A percentile compares a stretch with the other conserved stretches of the same genome.
Evolutionary conservation across 2,113 vertebrate species (phyloP).

Genomic region (Ophiodon elongatus): DNA sequence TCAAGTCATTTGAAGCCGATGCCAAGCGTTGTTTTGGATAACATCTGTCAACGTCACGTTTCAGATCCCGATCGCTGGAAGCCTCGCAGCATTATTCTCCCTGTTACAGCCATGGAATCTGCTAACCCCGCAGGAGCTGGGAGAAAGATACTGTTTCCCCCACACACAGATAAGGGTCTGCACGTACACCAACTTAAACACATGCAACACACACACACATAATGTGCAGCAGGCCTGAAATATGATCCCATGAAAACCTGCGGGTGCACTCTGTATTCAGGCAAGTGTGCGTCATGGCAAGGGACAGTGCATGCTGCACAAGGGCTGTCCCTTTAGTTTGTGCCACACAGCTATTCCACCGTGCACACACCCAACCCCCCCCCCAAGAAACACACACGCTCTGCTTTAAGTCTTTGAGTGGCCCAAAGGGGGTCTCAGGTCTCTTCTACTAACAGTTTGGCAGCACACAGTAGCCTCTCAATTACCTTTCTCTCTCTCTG

Average conservation of each 20-base stretch:
- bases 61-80: conserved; percentile 43
- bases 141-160: conserved; percentile 25
- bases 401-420: conserved; percentile 44
- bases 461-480: conserved; percentile 54
- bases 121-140: conserved; percentile 11
- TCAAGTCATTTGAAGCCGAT: not conserved
- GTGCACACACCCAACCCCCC: not conserved
- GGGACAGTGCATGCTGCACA: not conserved
- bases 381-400: conserved; percentile 17
- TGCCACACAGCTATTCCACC: conserved; percentile 18
- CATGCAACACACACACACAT: not conserved
- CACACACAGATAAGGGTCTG: not conserved
- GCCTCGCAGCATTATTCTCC: conserved; percentile 35
- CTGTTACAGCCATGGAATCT: conserved; percentile 48
- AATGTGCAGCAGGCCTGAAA: too few relatives aligned
- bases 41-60: conserved; percentile 27
- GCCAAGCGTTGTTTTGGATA: conserved; percentile 12
- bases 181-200: not conserved
- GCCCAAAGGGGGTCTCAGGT: conserved; percentile 65
- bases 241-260: not conserved
- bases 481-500: too few relatives aligned
- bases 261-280: not conserved
- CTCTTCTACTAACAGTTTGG: conserved; percentile 56
- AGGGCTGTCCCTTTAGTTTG: conserved; percentile 9
- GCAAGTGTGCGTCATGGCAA: conserved; percentile 16